Conservation (phyloP, 2,888 invertebrate genomes). For the Agapetus fuscipes region DNA sequence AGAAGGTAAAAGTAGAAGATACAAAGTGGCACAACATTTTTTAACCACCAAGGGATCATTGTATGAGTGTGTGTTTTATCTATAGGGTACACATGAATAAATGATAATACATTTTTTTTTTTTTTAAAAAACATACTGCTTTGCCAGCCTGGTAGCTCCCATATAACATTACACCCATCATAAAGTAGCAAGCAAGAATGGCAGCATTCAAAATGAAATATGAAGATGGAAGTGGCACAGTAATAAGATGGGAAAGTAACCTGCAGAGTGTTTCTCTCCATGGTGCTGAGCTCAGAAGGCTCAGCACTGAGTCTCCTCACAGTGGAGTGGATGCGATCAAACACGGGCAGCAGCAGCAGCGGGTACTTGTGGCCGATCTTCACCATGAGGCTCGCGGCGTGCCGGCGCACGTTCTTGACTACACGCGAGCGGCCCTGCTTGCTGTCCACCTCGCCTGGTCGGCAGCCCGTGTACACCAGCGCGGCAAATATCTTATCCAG, state of each 20-base stretch:
- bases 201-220: too few relatives aligned
- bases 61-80: too few relatives aligned
- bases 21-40: too few relatives aligned
- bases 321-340: conserved; percentile 72
- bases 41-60: too few relatives aligned
- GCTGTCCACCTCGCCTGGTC: conserved; percentile 26
- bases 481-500: conserved; percentile 84
- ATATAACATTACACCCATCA: too few relatives aligned
- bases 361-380: conserved; percentile 86
- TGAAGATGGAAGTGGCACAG: too few relatives aligned
- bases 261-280: conserved; percentile 73
- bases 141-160: too few relatives aligned
- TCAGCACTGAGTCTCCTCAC: conserved; percentile 62
- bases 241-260: too few relatives aligned
- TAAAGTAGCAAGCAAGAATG: too few relatives aligned
- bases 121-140: not conserved
- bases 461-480: conserved; percentile 58
- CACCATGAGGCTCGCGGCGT: conserved; percentile 83
- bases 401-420: conserved; percentile 77
- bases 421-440: conserved; percentile 57
- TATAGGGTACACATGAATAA: too few relatives aligned
- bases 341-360: conserved; percentile 71
- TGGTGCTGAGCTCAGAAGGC: conserved; percentile 60
- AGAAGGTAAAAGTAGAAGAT: too few relatives aligned
- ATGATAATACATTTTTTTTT: too few relatives aligned